phyloP scores from a whole-genome alignment of 2,113 vertebrate genomes.

The Ictidomys tridecemlineatus region DNA sequence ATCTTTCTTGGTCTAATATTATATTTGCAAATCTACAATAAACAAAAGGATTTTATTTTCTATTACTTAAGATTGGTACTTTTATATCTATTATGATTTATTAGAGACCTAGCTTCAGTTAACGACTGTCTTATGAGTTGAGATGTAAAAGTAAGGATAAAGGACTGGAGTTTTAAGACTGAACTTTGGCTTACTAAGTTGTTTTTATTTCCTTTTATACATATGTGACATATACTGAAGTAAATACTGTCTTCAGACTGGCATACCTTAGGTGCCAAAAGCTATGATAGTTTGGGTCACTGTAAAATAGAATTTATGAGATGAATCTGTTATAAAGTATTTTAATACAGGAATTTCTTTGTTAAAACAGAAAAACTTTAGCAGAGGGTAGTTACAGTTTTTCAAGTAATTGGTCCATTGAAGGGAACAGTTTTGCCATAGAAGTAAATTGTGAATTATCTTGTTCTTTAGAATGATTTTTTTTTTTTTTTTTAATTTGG shows the following conservation, averaged over 20 bases:
- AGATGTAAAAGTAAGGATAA: background rate
- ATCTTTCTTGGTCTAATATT: background rate
- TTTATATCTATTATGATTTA: background rate
- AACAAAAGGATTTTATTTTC: constrained; percentile 34
- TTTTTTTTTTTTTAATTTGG: too few relatives aligned
- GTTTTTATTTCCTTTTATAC: background rate
- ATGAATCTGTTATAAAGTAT: background rate
- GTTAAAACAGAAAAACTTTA: constrained; percentile 27
- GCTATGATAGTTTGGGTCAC: background rate
- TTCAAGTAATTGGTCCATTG: background rate
- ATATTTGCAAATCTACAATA: background rate
- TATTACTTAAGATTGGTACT: background rate
- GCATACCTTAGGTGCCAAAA: background rate
- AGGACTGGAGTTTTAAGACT: constrained; percentile 28
- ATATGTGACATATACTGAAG: background rate
- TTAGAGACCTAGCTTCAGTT: background rate
- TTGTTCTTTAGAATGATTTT: background rate
- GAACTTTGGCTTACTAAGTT: background rate
- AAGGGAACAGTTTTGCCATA: background rate
- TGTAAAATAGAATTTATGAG: constrained; percentile 7
- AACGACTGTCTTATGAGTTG: constrained; percentile 13
- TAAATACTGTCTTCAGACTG: background rate
- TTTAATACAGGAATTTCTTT: background rate
- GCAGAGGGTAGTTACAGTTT: background rate
- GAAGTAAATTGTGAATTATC: constrained; percentile 56